phyloP scores from a whole-genome alignment of 2,113 vertebrate species.

The Eclectus roratus region DNA sequence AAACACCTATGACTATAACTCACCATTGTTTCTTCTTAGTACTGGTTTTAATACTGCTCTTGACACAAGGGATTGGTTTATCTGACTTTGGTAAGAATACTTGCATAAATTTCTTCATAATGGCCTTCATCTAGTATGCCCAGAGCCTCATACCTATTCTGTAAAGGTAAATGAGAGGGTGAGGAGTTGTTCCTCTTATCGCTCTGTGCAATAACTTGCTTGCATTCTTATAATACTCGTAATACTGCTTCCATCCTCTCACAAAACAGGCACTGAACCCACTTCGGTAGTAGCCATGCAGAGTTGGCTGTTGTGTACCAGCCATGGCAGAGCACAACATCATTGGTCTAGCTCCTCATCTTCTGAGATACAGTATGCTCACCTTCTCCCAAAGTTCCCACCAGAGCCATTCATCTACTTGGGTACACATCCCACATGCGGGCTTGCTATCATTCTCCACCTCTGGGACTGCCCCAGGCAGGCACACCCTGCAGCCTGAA shows the following conservation, averaged over 20 bases:
- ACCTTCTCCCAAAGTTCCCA: rapidly evolving
- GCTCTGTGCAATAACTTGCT: neutral
- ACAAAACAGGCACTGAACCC: neutral
- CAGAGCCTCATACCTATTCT: neutral
- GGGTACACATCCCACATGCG: rapidly evolving
- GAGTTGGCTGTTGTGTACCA: neutral
- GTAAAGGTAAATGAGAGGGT: neutral
- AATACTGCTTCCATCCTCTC: neutral
- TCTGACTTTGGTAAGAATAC: neutral
- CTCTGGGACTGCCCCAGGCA: neutral
- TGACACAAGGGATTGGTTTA: neutral
- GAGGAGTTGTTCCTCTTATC: neutral
- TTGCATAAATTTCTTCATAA: neutral
- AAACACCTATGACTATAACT: neutral
- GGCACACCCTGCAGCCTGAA: neutral
- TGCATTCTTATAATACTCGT: neutral
- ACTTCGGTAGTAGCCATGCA: neutral
- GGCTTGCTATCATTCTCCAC: neutral
- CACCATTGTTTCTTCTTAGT: neutral
- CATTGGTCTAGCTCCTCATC: neutral
- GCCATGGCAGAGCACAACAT: neutral
- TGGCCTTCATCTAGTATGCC: neutral
- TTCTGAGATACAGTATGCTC: neutral
- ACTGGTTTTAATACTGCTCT: neutral
- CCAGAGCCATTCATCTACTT: neutral